A percentile compares a stretch with the other conserved stretches of the same genome.
Evolutionary conservation across 2,113 vertebrate species (phyloP).

Genomic region (Erpornis zantholeuca): DNA sequence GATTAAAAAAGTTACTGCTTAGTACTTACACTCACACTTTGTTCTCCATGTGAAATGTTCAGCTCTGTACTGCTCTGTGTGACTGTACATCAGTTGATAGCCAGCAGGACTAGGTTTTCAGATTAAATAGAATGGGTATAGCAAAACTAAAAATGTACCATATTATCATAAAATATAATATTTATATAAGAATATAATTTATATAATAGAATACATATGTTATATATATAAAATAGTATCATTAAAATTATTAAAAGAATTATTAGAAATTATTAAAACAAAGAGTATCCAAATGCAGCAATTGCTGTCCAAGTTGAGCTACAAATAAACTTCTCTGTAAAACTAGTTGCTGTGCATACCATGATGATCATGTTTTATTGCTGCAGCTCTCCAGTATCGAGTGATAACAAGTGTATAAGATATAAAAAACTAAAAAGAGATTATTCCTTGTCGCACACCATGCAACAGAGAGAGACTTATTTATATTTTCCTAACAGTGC

Average conservation of each 20-base stretch:
- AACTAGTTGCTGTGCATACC: not conserved
- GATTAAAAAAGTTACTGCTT: conserved; percentile 29
- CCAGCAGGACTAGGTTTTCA: not conserved
- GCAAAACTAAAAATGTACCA: not conserved
- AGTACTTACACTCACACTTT: conserved; percentile 39
- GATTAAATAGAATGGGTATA: not conserved
- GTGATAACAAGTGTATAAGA: not conserved
- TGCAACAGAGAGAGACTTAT: not conserved
- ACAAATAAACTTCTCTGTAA: not conserved
- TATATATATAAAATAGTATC: not conserved
- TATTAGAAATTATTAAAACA: not conserved
- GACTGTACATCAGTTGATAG: not conserved
- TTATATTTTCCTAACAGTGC: not conserved
- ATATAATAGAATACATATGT: no score
- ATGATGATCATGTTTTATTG: not conserved
- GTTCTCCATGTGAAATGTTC: conserved; percentile 12
- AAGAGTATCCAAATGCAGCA: not conserved
- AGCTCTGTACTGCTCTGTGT: not conserved
- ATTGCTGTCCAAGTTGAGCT: not conserved
- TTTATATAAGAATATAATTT: no score
- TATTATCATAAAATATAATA: not conserved
- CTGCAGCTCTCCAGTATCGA: not conserved
- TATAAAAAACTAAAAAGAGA: not conserved
- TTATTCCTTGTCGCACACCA: not conserved
- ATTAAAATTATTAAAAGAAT: not conserved